Evolutionary conservation across 2,888 invertebrate genomes (phyloP).

Genomic region (Epistrophe grossulariae): DNA sequence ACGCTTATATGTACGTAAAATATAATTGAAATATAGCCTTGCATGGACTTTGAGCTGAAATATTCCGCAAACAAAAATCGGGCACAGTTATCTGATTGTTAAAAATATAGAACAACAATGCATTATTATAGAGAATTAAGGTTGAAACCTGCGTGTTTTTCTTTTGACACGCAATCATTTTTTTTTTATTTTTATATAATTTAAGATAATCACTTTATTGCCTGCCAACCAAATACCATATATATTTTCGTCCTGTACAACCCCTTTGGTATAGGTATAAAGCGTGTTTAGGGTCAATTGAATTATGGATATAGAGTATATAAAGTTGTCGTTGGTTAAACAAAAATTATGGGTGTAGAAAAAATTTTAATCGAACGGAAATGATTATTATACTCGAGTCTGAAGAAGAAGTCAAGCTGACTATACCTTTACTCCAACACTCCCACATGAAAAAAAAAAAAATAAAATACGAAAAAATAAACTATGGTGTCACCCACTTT

Average conservation of each 20-base stretch:
- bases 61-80: background rate
- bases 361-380: constrained; percentile 71
- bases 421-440: background rate
- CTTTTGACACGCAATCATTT: constrained; percentile 49
- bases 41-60: background rate
- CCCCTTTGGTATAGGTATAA: background rate
- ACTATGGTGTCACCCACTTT: constrained; percentile 24
- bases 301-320: constrained; percentile 35
- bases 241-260: constrained; percentile 45
- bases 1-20: background rate
- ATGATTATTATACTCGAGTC: constrained; percentile 43
- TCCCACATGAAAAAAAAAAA: background rate
- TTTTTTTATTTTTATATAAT: constrained; percentile 37
- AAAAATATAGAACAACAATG: constrained; percentile 39
- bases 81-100: constrained; percentile 7
- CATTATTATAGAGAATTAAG: constrained; percentile 50
- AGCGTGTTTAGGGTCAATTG: constrained; percentile 64
- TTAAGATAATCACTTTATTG: constrained; percentile 72
- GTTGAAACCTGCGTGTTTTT: constrained; percentile 56
- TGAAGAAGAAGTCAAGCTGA: background rate
- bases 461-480: background rate
- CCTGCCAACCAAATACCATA: constrained; percentile 56
- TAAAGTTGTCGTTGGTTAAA: background rate
- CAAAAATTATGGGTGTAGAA: background rate
- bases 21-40: background rate